Percentiles rank a stretch among this genome's conserved stretches.
phyloP scores from a whole-genome alignment of 2,888 invertebrate genomes.

The Erynnis tages region DNA sequence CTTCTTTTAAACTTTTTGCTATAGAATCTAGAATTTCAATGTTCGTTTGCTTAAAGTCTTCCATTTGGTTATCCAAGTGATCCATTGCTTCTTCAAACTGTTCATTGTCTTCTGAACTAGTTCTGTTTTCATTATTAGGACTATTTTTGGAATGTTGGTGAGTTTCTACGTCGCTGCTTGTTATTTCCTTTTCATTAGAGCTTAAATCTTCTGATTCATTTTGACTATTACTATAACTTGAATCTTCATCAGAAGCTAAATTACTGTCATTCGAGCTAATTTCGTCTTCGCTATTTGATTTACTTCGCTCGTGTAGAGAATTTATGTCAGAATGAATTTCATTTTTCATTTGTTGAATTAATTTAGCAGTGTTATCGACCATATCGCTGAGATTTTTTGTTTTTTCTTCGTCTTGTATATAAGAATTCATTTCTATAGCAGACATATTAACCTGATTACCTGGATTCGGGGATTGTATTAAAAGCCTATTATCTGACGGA shows the following conservation, averaged over 20 bases:
- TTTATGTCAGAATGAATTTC: constrained; percentile 83
- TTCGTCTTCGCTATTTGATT: constrained; percentile 72
- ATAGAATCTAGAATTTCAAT: constrained; percentile 72
- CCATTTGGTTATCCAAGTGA: constrained; percentile 63
- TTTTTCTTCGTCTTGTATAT: constrained; percentile 46
- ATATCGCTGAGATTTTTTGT: constrained; percentile 73
- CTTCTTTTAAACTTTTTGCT: constrained; percentile 68
- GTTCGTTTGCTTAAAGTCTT: constrained; percentile 64
- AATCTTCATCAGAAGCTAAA: constrained; percentile 63
- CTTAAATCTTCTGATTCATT: constrained; percentile 62
- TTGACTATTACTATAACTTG: constrained; percentile 70
- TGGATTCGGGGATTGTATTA: constrained; percentile 6
- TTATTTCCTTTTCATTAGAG: constrained; percentile 61
- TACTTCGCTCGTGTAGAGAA: constrained; percentile 65
- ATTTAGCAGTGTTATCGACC: constrained; percentile 81
- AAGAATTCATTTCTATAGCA: not conserved
- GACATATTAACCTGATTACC: not conserved
- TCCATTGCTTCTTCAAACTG: constrained; percentile 77
- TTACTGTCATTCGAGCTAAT: constrained; percentile 53
- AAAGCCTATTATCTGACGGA: not conserved
- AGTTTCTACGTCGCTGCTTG: constrained; percentile 47
- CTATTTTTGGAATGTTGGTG: constrained; percentile 24
- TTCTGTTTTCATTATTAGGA: constrained; percentile 40
- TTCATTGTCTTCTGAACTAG: constrained; percentile 75
- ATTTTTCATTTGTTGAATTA: constrained; percentile 85